Evolutionary conservation across 2,797 vertebrate genomes (phyloP), one percentile per base, ranked within the genome.

Genomic region (Pipistrellus pipistrellus): DNA sequence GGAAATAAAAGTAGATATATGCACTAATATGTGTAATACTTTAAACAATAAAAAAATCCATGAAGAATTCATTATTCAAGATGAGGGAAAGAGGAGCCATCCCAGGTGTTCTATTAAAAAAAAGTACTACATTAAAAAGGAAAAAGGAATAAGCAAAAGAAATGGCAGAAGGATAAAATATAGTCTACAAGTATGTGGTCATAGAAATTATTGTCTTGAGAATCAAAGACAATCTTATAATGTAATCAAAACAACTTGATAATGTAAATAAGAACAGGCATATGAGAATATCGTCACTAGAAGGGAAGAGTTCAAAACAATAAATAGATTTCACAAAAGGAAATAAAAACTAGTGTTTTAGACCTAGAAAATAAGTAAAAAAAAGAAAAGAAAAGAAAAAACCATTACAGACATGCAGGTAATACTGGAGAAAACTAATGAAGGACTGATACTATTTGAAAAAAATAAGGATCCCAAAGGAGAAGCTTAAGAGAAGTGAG

Each of bases 71-170:
- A 64, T 62, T 75, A 78, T 62, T 88, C 85, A 78, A 88, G 11
- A 71, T 27, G 44, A 13, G 20, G 44, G 1, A 23, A 1, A 4
- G 68, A 64, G 38, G 35, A 71, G 41, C n/a, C 20, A 85, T 57
- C 21, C 38, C 25, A 81, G 23, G 25, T n/a, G 32, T 69, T 86
- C 25, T 55, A 48, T 72, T 73, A 20, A 55, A 51, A 94, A 87
- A 81, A 94, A 87, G 81, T 12, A 75, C 48, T 75, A 23, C 17
- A 25, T 17, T 62, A 62, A 69, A 85, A 75, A 83, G 32, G 66
- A 91, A 94, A 83, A 94, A 68, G 27, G 57, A 77, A 72, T 18
- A 78, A 85, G 57, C 13, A 51, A 89, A 72, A 78, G 12, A 81
- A 81, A 85, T 35, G 21, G 55, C n/a, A 93, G 20, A 94, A 72